Percentiles rank a stretch among this genome's conserved stretches.
Conservation (phyloP, 1,140 invertebrate genomes). For the Myzus persicae region DNA sequence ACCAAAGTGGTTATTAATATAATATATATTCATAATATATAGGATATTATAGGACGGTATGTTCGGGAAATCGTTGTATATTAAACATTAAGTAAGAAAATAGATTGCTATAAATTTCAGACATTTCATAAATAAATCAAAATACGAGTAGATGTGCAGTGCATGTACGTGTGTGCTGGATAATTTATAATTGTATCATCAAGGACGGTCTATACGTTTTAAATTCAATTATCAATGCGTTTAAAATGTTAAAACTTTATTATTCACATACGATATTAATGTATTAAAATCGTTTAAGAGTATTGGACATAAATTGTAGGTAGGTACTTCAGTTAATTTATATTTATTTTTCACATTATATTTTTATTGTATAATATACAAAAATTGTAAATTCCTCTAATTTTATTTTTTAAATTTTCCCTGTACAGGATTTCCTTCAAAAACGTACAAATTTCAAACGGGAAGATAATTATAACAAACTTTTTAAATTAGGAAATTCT, state of each 20-base stretch:
- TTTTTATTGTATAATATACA: not conserved
- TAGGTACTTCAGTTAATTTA: not conserved
- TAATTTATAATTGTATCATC: not conserved
- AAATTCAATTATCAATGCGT: not conserved
- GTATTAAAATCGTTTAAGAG: not conserved
- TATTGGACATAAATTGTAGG: not conserved
- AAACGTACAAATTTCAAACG: not conserved
- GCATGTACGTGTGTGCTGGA: not conserved
- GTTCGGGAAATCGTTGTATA: not conserved
- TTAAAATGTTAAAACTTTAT: not conserved
- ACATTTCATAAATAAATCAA: not conserved
- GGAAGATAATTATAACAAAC: not conserved
- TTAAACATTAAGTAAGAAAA: not conserved
- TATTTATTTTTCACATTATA: not conserved
- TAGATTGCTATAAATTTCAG: not conserved
- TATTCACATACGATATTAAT: not conserved
- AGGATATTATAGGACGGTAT: not conserved
- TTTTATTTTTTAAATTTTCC: not conserved
- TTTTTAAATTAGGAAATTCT: not conserved
- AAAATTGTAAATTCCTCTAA: not conserved
- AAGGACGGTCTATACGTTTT: not conserved
- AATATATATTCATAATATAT: slow-evolving; percentile 21
- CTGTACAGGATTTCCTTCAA: not conserved
- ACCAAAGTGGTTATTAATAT: slow-evolving; percentile 18
- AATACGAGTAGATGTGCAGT: not conserved